Percentiles rank a stretch among this genome's conserved stretches.
Conservation (phyloP, 2,797 vertebrate species). For the Picus viridis region DNA sequence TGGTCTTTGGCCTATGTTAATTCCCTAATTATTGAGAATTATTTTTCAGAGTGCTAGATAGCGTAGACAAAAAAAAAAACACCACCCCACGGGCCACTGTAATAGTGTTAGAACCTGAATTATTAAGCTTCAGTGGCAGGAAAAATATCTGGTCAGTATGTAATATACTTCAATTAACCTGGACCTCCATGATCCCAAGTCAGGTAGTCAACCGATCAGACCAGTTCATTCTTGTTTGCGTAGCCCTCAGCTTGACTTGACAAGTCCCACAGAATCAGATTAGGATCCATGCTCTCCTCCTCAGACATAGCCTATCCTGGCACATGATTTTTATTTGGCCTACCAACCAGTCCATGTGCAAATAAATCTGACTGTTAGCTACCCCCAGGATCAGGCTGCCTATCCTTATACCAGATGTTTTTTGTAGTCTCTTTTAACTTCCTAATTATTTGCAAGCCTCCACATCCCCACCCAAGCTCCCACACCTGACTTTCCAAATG, state of each 20-base stretch:
- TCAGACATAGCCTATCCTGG: background rate
- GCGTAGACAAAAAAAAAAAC: background rate
- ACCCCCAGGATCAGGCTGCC: background rate
- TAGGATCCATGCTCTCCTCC: accelerated
- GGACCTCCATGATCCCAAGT: accelerated
- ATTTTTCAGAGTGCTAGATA: background rate
- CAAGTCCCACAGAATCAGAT: background rate
- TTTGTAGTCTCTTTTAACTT: background rate
- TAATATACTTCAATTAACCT: background rate
- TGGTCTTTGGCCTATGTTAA: background rate
- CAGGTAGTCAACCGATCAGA: background rate
- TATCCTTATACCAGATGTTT: background rate
- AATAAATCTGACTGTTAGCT: background rate
- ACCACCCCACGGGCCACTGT: background rate
- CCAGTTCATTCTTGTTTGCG: background rate
- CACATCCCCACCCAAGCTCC: accelerated
- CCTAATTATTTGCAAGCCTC: background rate
- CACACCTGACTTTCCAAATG: background rate
- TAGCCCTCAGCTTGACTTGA: background rate
- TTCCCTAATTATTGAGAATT: background rate
- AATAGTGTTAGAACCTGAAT: background rate
- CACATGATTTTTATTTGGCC: background rate
- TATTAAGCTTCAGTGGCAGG: background rate
- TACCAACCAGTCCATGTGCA: background rate
- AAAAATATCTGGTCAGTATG: background rate